Conservation (phyloP, 2,797 vertebrate genomes). For the Tauraco hartlaubi region DNA sequence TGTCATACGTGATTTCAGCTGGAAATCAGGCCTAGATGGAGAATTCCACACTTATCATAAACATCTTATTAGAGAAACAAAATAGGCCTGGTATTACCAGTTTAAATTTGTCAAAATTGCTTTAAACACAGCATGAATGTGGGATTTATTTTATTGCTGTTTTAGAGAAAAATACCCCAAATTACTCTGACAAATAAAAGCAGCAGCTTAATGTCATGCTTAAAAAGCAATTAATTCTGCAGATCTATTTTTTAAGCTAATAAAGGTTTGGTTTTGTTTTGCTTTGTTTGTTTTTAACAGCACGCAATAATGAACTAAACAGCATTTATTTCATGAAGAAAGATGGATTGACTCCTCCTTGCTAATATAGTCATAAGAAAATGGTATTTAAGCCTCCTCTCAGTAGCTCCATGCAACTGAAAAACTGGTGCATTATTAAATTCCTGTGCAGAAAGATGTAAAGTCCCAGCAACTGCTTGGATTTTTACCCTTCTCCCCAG, state of each 20-base stretch:
- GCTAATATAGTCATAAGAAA: background rate
- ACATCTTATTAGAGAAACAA: background rate
- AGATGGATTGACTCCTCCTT: background rate
- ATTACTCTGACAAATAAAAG: background rate
- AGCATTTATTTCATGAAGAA: background rate
- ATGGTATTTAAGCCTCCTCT: background rate
- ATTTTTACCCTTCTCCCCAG: background rate
- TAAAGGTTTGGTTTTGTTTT: background rate
- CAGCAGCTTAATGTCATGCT: background rate
- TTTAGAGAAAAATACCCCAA: background rate
- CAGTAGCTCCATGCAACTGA: background rate
- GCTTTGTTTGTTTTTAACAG: background rate
- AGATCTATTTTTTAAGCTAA: background rate
- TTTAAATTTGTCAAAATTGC: background rate
- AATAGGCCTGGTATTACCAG: background rate
- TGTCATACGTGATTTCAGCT: background rate
- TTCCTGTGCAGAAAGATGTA: background rate
- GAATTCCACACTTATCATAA: background rate
- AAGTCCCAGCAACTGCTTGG: background rate
- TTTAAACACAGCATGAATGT: background rate
- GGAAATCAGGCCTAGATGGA: background rate
- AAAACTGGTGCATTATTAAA: background rate
- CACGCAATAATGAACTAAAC: background rate
- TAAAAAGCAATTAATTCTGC: conserved; percentile 16
- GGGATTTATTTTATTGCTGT: background rate